Percentiles rank a stretch among this genome's conserved stretches.
These are phyloP conservation scores for Lepidurus couesii DNA, from an alignment of 1,140 invertebrate species.

Conservation along the genomic window DNA sequence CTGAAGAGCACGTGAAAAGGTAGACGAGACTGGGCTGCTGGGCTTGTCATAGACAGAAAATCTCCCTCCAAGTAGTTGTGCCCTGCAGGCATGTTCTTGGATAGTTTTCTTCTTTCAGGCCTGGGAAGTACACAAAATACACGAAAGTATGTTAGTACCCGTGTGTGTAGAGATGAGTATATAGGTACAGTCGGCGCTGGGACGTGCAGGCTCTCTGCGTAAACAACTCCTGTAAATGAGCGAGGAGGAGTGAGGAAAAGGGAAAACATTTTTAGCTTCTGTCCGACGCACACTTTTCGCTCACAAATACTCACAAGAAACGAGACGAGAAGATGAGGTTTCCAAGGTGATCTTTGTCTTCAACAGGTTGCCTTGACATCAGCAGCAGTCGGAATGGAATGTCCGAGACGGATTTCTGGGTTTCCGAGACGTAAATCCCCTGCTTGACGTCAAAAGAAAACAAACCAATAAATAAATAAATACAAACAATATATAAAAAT, in stretches of 20 bases:
- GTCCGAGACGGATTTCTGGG: not conserved
- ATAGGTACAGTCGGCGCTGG: not conserved
- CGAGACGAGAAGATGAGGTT: not conserved
- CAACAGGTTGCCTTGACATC: slow-evolving; percentile 18
- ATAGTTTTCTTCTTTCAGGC: not conserved
- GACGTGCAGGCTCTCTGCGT: not conserved
- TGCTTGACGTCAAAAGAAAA: not conserved
- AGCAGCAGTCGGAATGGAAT: not conserved
- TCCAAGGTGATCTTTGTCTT: slow-evolving; percentile 14
- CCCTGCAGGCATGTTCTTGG: not conserved
- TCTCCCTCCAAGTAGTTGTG: not conserved
- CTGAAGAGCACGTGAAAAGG: slow-evolving; percentile 8
- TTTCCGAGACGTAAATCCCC: not conserved
- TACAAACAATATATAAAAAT: no score
- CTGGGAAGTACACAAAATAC: not conserved
- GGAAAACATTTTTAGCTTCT: not conserved
- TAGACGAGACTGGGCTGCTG: slow-evolving; percentile 9
- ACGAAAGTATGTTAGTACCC: no score
- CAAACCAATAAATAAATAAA: not conserved
- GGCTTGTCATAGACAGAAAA: not conserved
- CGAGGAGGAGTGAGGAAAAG: not conserved
- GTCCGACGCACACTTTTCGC: not conserved
- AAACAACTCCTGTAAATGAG: not conserved
- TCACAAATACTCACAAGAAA: not conserved
- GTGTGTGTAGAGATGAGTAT: not conserved